Base-by-base conservation (phyloP, 1,140 invertebrate species). In the Spodoptera frugiperda region DNA sequence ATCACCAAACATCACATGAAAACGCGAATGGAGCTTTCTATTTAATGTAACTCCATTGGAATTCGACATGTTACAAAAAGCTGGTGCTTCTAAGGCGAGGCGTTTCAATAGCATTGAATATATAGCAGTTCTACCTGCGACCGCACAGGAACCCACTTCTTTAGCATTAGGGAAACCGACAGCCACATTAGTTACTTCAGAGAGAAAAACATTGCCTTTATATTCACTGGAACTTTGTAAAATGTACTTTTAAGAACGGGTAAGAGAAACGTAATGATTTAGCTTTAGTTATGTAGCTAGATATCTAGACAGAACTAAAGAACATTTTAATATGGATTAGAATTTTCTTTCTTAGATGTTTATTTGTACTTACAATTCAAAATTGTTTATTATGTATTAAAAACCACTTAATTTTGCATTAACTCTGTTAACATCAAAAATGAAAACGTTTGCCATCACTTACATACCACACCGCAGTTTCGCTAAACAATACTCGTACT, bases 131-230 rank as follows among this genome's bases (percentile, higher is more conserved):
- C n/a, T 30, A 11, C 17, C 8, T 39, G 33, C 3, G 57, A 44
- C n/a, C 9, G n/a, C 15, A 30, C 57, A 17, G n/a, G 11, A 39
- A 33, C 53, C 17, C 9, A 61, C 33, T 17, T 17, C 57, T 61
- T 11, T 3, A 61, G 30, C 30, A 44, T 61, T 44, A 63, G 59
- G 59, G 12, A 15, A 30, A 54, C 55, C n/a, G 21, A 33, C 59
- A 12, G 44, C 59, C 59, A 63, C 59, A 63, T 63, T 44, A 44
- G 33, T 33, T 63, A 17, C 57, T 61, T 61, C 39, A 63, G 2
- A 44, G 59, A 12, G 59, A 63, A 44, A 63, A 63, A 46, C 59
- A 63, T 63, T 12, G n/a, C 33, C 59, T 63, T 63, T 63, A 63
- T 63, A 63, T 44, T 63, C 33, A 63, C 33, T 44, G 9, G 15